A percentile compares a stretch with the other conserved stretches of the same genome.
phyloP scores from a whole-genome alignment of 2,113 vertebrate species.

The Bubo blakistoni region DNA sequence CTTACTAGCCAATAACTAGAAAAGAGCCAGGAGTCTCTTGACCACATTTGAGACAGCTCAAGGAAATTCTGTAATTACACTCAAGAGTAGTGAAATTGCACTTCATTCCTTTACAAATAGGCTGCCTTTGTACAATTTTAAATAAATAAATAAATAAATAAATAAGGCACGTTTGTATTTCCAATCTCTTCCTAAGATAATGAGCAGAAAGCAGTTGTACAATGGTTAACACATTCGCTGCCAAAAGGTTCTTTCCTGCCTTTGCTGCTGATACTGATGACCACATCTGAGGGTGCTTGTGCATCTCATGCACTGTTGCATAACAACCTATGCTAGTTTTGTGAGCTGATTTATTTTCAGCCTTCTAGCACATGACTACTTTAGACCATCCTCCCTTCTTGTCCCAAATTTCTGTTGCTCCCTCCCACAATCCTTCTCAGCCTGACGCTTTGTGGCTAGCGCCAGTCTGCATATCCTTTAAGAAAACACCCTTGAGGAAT shows the following conservation, averaged over 20 bases:
- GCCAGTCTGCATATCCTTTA: constrained; percentile 22
- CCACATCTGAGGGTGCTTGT: background rate
- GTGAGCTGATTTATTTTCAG: constrained; percentile 50
- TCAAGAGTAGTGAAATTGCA: background rate
- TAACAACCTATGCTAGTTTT: constrained; percentile 5
- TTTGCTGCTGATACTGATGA: background rate
- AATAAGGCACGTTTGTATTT: background rate
- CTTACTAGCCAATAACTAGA: background rate
- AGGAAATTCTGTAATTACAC: background rate
- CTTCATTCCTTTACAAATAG: background rate
- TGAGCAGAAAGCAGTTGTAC: background rate
- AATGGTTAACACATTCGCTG: background rate
- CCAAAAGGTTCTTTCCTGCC: background rate
- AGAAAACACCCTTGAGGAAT: constrained; percentile 44
- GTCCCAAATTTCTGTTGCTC: constrained; percentile 30
- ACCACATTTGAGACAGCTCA: background rate
- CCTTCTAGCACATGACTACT: constrained; percentile 32
- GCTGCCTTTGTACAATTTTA: background rate
- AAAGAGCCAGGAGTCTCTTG: background rate
- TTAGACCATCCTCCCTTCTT: constrained; percentile 10
- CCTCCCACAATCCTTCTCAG: background rate
- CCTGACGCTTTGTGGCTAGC: background rate
- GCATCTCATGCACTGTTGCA: background rate
- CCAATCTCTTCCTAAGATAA: background rate
- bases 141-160: background rate